A percentile compares a stretch with the other conserved stretches of the same genome.
Evolutionary conservation across 2,113 vertebrate species (phyloP).

Genomic region (Chloroceryle aenea): DNA sequence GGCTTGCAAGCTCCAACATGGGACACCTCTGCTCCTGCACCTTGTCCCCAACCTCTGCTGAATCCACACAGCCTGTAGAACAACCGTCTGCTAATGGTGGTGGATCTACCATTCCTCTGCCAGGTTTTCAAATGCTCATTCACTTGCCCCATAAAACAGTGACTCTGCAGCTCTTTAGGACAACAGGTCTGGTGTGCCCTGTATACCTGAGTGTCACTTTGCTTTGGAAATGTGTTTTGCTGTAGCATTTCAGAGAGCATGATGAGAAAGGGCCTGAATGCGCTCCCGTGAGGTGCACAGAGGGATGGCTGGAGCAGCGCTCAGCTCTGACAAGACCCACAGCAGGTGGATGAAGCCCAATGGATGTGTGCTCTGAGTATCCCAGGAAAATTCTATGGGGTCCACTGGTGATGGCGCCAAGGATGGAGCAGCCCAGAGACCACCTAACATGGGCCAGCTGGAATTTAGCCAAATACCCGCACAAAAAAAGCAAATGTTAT

Average conservation of each 20-base stretch:
- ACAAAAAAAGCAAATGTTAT: neutral
- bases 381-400: accelerated
- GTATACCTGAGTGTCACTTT: accelerated
- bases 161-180: neutral
- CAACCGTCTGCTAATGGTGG: neutral
- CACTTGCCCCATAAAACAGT: accelerated
- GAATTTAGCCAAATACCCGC: neutral
- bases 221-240: neutral
- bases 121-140: neutral
- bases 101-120: neutral
- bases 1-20: neutral
- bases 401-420: neutral
- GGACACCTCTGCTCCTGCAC: neutral
- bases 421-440: neutral
- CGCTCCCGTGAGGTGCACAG: neutral
- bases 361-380: accelerated
- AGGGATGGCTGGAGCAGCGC: neutral
- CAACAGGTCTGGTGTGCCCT: neutral
- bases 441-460: neutral
- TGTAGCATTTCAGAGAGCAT: neutral
- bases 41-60: neutral
- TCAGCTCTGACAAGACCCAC: neutral
- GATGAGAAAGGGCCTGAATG: neutral
- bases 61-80: neutral
- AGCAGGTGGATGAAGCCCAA: accelerated